A percentile compares a stretch with the other conserved stretches of the same genome.
phyloP scores from a whole-genome alignment of 2,113 vertebrate genomes.

The Paradoxurus hermaphroditus region DNA sequence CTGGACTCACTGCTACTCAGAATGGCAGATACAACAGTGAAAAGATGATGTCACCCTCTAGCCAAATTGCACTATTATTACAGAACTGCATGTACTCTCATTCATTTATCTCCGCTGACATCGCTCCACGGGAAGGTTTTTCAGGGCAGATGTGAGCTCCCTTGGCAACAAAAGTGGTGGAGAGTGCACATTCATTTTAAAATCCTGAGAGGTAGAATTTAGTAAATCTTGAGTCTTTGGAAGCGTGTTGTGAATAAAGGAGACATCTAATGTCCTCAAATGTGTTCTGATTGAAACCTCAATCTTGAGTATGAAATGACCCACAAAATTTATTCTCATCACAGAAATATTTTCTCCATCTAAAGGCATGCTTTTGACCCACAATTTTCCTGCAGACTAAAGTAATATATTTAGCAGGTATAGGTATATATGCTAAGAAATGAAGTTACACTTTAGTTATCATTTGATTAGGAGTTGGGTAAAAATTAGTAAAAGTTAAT shows the following conservation, averaged over 20 bases:
- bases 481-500: constrained; percentile 44
- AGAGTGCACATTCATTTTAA: constrained; percentile 69
- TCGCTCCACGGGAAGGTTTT: constrained; percentile 55
- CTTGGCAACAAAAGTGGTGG: constrained; percentile 69
- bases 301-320: constrained; percentile 31
- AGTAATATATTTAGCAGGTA: not conserved
- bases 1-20: constrained; percentile 37
- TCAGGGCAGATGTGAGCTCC: constrained; percentile 66
- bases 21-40: constrained; percentile 12
- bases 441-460: not conserved
- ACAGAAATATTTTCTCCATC: constrained; percentile 35
- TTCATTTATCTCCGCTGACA: constrained; percentile 57
- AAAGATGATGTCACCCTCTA: constrained; percentile 67
- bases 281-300: constrained; percentile 53
- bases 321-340: not conserved
- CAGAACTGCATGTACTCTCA: constrained; percentile 45
- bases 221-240: constrained; percentile 69
- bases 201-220: constrained; percentile 59
- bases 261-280: constrained; percentile 23
- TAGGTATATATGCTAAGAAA: not conserved
- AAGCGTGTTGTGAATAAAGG: constrained; percentile 51
- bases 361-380: constrained; percentile 31
- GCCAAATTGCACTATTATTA: constrained; percentile 59
- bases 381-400: not conserved
- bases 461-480: not conserved